A percentile compares a stretch with the other conserved stretches of the same genome.
Evolutionary conservation across 1,140 invertebrate species (phyloP).

Genomic region (Drosophila albomicans): DNA sequence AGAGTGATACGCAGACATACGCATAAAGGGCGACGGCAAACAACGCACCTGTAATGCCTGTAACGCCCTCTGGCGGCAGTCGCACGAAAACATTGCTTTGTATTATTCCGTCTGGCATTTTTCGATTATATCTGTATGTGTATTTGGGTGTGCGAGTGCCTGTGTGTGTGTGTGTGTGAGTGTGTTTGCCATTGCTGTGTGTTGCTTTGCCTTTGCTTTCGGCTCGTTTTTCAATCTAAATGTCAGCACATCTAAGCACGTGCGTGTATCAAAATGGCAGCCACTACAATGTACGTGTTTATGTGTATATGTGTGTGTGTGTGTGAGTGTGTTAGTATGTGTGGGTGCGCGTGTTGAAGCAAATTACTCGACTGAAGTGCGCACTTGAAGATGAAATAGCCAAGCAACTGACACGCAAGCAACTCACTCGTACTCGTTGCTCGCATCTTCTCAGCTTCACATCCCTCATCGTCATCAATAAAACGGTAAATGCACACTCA

Average conservation of each 20-base stretch:
- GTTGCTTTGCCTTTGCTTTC: conserved; percentile 59
- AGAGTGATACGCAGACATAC: conserved; percentile 4
- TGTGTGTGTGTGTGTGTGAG: background rate
- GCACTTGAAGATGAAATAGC: conserved; percentile 76
- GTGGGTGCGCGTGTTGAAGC: conserved; percentile 66
- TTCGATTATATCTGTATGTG: conserved; percentile 31
- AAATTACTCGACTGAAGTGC: conserved; percentile 76
- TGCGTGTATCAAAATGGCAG: conserved; percentile 61
- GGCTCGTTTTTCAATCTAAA: conserved; percentile 78
- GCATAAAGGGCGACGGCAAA: conserved; percentile 6
- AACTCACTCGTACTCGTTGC: conserved; percentile 1
- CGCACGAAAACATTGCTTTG: conserved; percentile 73
- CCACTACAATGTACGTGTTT: conserved; percentile 28
- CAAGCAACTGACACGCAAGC: conserved; percentile 68
- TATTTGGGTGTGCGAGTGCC: background rate
- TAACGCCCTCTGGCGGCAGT: conserved; percentile 61
- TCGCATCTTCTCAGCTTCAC: conserved; percentile 9
- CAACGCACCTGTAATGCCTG: conserved; percentile 65
- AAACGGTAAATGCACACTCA: conserved; percentile 42
- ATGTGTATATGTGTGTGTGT: conserved; percentile 21
- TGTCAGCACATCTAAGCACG: conserved; percentile 68
- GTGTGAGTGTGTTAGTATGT: conserved; percentile 54
- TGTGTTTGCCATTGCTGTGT: conserved; percentile 49
- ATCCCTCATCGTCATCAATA: conserved; percentile 48
- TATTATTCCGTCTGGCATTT: conserved; percentile 68